phyloP scores from a whole-genome alignment of 2,113 vertebrate genomes.

The Lichenostomus cassidix region DNA sequence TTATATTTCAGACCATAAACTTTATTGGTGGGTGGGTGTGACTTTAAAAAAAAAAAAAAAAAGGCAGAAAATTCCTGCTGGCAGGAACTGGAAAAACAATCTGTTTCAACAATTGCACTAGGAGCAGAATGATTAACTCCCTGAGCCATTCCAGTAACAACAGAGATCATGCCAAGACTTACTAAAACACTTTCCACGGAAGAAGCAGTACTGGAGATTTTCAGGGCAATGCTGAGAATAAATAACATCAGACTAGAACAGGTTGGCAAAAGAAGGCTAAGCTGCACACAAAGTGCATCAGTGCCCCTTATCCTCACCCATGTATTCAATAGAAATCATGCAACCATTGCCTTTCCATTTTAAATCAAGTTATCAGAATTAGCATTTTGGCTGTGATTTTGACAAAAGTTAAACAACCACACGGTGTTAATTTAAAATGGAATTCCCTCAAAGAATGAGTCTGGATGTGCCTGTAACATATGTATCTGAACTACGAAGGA shows the following conservation, averaged over 20 bases:
- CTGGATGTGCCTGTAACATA: not conserved
- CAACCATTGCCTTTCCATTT: not conserved
- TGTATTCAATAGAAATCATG: accelerated
- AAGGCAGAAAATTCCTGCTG: not conserved
- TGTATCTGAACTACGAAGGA: not conserved
- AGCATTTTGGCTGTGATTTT: not conserved
- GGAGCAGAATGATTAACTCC: slow-evolving; percentile 38
- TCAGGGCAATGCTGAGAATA: not conserved
- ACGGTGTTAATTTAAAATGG: not conserved
- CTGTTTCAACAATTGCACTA: slow-evolving; percentile 16
- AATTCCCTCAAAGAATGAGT: not conserved
- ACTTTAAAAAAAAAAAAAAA: not conserved
- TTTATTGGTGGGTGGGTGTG: slow-evolving; percentile 12
- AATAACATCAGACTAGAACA: not conserved
- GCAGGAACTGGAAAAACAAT: slow-evolving; percentile 52
- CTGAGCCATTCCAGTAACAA: slow-evolving; percentile 35
- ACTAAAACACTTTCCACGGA: not conserved
- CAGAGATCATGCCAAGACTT: not conserved
- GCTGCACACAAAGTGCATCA: not conserved
- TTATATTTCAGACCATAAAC: not conserved
- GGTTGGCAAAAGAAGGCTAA: not conserved
- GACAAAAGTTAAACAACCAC: not conserved
- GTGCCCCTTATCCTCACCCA: accelerated
- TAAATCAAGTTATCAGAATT: not conserved
- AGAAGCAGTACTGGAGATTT: not conserved